Base-by-base conservation (phyloP, 2,113 vertebrate species). In the Anhinga anhinga region DNA sequence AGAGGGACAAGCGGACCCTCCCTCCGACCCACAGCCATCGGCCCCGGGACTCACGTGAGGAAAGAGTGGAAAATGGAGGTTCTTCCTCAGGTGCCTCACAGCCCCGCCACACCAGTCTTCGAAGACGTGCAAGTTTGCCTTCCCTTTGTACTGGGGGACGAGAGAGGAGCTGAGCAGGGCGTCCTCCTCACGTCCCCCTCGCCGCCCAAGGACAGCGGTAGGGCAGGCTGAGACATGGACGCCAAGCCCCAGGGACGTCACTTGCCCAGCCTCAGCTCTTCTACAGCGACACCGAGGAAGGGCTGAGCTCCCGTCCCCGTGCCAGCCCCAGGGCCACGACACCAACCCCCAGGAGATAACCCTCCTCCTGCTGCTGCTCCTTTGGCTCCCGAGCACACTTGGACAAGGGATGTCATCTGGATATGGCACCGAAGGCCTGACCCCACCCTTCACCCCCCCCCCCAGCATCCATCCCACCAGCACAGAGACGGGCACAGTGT, bases 101-200 rank as follows among this genome's bases (percentile, higher is more conserved):
- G 99, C 99, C 15, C 99, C 99, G 6, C 99, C 99, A 2, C 99
- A 99, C 99, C 99, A 99, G 97, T 99, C 99, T 94, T 99, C 99
- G 8, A 99, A 99, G 84, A 99, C 99, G 4, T 99, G 99, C 85
- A 99, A 98, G 97, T 99, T 99, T 18, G 98, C 99, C 94, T 99
- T 99, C 73, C 99, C 99, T 88, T 99, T 99, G 97, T 98, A 99
- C 99, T 99, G 98, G 3, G 34, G 81, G 97, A 45, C 0, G 9
- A 36, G 19, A 90, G 49, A 15, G 44, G 8, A 25, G n/a, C 3
- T 42, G 11, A 92, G 67, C 0, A 0, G n/a, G 27, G 47, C 12
- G 69, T 71, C 34, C 44, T 29, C 34, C 42, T 25, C 34, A 4
- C 2, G 0, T 7, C 8, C 30, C 66, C 49, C 26, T 14, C 16